A percentile compares a stretch with the other conserved stretches of the same genome.
These are phyloP conservation scores for Cariama cristata DNA, from an alignment of 2,113 vertebrate genomes.

Conservation along the genomic window DNA sequence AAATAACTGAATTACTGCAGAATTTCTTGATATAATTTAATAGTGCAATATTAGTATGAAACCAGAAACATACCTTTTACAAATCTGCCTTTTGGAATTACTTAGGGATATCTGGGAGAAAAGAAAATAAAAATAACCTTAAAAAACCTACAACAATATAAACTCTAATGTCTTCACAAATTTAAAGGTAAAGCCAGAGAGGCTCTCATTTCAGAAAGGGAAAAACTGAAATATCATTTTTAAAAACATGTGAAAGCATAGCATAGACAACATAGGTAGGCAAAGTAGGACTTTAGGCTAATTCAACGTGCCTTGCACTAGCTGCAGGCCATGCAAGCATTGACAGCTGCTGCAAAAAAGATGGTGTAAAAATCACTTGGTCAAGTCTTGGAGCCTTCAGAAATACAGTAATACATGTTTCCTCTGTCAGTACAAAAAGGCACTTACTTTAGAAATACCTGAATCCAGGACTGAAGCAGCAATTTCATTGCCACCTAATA, in stretches of 20 bases:
- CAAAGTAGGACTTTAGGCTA: not conserved
- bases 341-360: not conserved
- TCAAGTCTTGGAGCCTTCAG: not conserved
- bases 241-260: not conserved
- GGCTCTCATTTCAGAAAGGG: not conserved
- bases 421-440: not conserved
- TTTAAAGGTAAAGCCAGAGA: not conserved
- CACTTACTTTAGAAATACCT: slow-evolving; percentile 75
- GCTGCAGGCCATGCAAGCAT: not conserved
- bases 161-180: not conserved
- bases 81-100: slow-evolving; percentile 72
- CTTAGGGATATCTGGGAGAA: slow-evolving; percentile 69
- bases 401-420: not conserved
- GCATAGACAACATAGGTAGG: not conserved
- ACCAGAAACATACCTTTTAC: slow-evolving; percentile 75
- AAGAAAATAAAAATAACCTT: not conserved
- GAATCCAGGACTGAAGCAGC: slow-evolving; percentile 27
- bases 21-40: not conserved
- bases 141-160: not conserved
- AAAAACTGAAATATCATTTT: not conserved
- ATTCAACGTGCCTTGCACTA: not conserved
- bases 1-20: not conserved
- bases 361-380: not conserved
- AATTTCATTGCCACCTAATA: slow-evolving; percentile 52
- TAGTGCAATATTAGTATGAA: not conserved